Percentiles rank a stretch among this genome's conserved stretches.
Conservation (phyloP, 2,888 invertebrate genomes). For the Imbricaverruca yamaguchii region DNA sequence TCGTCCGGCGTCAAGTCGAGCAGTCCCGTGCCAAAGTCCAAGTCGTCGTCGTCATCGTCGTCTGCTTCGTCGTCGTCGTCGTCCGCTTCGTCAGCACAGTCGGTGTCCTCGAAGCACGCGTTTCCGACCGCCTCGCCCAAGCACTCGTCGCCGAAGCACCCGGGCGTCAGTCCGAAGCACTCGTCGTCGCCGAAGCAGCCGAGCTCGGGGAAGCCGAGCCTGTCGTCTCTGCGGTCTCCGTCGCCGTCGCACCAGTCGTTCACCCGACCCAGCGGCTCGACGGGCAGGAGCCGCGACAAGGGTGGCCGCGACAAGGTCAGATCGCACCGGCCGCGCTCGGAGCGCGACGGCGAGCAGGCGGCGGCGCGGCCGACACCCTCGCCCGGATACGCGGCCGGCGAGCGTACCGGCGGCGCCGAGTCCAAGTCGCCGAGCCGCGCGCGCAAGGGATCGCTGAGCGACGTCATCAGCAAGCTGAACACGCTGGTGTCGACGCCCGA, state of each 20-base stretch:
- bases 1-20: slow-evolving; percentile 27
- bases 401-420: neutral
- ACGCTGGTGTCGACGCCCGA: slow-evolving; percentile 19
- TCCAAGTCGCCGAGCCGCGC: slow-evolving; percentile 41
- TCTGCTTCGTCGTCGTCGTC: slow-evolving; percentile 14
- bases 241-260: slow-evolving; percentile 29
- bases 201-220: slow-evolving; percentile 75
- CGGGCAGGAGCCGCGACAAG: neutral
- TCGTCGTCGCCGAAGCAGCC: slow-evolving; percentile 36
- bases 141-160: slow-evolving; percentile 51
- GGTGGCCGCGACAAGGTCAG: neutral
- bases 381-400: neutral
- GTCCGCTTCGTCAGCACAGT: neutral
- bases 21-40: slow-evolving; percentile 25
- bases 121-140: slow-evolving; percentile 28
- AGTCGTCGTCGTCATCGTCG: slow-evolving; percentile 27
- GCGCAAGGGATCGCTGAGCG: slow-evolving; percentile 66
- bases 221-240: slow-evolving; percentile 57
- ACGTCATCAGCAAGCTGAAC: slow-evolving; percentile 72
- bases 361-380: neutral
- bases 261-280: slow-evolving; percentile 21
- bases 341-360: neutral
- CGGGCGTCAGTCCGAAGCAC: slow-evolving; percentile 68
- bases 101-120: slow-evolving; percentile 23
- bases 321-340: neutral